Conservation (phyloP, 1,140 invertebrate species). For the Drosophila parabipectinata region DNA sequence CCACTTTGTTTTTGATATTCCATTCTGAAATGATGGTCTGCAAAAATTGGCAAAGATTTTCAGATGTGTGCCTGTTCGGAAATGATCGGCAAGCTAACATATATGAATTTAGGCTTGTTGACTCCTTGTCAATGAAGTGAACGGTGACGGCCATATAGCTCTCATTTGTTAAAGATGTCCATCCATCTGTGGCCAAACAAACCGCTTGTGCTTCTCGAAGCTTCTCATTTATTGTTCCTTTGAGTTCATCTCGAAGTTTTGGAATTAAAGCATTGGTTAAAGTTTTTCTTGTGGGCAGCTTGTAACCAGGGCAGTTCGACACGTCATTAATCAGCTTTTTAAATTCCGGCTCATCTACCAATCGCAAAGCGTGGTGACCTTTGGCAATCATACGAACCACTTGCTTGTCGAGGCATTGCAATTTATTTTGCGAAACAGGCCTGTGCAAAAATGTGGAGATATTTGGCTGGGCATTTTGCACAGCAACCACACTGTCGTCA, state of each 20-base stretch:
- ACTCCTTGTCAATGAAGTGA: constrained; percentile 1
- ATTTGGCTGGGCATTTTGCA: too few relatives aligned
- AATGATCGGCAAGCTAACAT: not conserved
- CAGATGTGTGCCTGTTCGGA: not conserved
- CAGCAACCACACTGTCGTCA: too few relatives aligned
- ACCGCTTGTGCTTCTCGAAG: not conserved
- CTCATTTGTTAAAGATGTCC: constrained; percentile 9
- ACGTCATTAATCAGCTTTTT: constrained; percentile 3
- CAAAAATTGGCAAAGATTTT: too few relatives aligned
- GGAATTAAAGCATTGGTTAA: not conserved
- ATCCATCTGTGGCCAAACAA: constrained; percentile 8
- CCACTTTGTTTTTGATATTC: too few relatives aligned
- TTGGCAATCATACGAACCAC: too few relatives aligned
- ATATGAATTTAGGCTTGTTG: not conserved
- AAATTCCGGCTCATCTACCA: constrained; percentile 4
- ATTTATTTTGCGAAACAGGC: too few relatives aligned
- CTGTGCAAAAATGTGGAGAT: too few relatives aligned
- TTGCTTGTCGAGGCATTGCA: too few relatives aligned
- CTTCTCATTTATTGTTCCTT: not conserved
- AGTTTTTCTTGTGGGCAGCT: constrained; percentile 3
- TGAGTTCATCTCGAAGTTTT: not conserved
- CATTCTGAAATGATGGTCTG: too few relatives aligned
- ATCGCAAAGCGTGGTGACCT: constrained; percentile 3
- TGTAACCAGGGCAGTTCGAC: constrained; percentile 2
- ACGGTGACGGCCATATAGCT: constrained; percentile 10